These are phyloP conservation scores for Hestina assimilis DNA, from an alignment of 1,140 invertebrate genomes.

Conservation along the genomic window DNA sequence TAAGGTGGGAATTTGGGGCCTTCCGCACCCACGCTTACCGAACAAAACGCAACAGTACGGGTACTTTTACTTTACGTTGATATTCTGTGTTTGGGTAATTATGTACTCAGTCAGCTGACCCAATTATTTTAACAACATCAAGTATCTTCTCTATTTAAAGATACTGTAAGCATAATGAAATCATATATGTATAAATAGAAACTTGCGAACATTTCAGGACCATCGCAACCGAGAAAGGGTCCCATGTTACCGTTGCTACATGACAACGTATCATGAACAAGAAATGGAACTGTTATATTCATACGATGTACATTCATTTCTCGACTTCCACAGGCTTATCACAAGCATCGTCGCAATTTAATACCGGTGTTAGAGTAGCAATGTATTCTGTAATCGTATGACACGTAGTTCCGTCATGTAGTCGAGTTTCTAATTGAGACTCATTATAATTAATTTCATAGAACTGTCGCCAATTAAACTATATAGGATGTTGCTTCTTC, in stretches of 20 bases:
- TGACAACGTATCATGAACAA: slow-evolving; percentile 15
- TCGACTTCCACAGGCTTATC: background rate
- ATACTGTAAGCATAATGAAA: too few species aligned
- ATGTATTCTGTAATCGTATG: background rate
- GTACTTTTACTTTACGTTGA: too few species aligned
- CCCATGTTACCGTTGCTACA: slow-evolving; percentile 13
- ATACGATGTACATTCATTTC: background rate
- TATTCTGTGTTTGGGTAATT: too few species aligned
- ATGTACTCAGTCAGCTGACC: too few species aligned
- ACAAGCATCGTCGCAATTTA: background rate
- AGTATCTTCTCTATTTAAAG: too few species aligned
- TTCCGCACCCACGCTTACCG: too few species aligned
- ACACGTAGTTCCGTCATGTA: background rate
- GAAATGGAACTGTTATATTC: slow-evolving; percentile 16
- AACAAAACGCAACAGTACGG: too few species aligned
- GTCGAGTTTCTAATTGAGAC: slow-evolving; percentile 8
- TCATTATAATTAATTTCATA: slow-evolving; percentile 16
- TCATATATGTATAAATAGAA: background rate
- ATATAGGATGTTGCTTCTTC: background rate
- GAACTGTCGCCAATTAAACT: slow-evolving; percentile 17
- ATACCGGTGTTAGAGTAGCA: background rate
- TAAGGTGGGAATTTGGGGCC: too few species aligned
- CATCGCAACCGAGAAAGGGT: background rate
- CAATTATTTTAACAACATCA: too few species aligned
- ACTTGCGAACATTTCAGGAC: background rate